These are phyloP conservation scores for Gadopsis bispinosus DNA, from an alignment of 2,797 vertebrate genomes.

Conservation along the genomic window DNA sequence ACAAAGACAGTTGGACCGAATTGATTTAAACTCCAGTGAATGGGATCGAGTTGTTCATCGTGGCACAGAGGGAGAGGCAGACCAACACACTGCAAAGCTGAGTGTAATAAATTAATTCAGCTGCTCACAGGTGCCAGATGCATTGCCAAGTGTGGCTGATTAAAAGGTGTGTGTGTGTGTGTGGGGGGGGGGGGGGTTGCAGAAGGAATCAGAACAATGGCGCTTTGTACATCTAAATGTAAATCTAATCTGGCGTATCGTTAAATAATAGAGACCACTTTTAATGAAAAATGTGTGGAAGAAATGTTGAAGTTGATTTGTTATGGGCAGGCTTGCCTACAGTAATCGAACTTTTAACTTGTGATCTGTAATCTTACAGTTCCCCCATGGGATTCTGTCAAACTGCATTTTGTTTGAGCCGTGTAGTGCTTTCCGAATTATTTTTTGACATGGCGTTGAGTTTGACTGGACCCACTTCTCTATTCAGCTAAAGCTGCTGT, in stretches of 20 bases:
- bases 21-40: conserved; percentile 56
- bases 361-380: conserved; percentile 2
- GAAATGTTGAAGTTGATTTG: conserved; percentile 16
- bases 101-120: conserved; percentile 63
- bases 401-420: neutral
- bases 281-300: conserved; percentile 22
- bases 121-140: conserved; percentile 54
- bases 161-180: conserved; percentile 44
- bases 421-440: neutral
- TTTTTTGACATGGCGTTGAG: neutral
- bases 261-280: conserved; percentile 35
- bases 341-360: conserved; percentile 2
- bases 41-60: conserved; percentile 47
- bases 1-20: conserved; percentile 53
- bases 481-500: neutral
- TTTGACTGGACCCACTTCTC: conserved; percentile 1
- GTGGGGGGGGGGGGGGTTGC: conserved; percentile 28
- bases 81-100: conserved; percentile 36
- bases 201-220: conserved; percentile 49
- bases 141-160: conserved; percentile 65
- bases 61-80: conserved; percentile 26
- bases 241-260: conserved; percentile 48
- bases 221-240: conserved; percentile 55
- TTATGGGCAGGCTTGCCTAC: neutral
- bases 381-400: neutral